Evolutionary conservation across 2,113 vertebrate genomes (phyloP).

Genomic region (Ciconia maguari): DNA sequence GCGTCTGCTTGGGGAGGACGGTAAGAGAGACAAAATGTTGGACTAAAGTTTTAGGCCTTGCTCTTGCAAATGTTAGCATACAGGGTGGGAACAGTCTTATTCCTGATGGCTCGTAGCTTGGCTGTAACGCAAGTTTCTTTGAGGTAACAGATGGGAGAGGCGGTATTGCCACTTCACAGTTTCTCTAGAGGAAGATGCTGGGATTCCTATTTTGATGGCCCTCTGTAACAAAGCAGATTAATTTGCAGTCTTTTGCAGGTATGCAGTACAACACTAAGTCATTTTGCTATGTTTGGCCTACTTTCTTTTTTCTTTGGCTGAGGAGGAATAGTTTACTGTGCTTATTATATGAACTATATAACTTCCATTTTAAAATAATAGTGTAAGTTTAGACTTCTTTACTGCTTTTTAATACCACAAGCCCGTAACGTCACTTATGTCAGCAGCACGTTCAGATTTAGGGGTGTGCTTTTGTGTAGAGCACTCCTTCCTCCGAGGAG

Average conservation of each 20-base stretch:
- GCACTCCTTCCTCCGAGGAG: not conserved
- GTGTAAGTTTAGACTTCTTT: not conserved
- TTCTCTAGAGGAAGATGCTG: not conserved
- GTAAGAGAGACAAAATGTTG: fast-evolving
- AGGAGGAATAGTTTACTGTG: not conserved
- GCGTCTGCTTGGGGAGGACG: not conserved
- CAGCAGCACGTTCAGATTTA: not conserved
- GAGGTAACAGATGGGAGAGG: not conserved
- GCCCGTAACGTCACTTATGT: not conserved
- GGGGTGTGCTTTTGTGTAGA: not conserved
- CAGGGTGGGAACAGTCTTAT: fast-evolving
- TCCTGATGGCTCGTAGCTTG: not conserved
- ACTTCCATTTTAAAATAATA: not conserved
- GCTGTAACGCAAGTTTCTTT: not conserved
- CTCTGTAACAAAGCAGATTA: not conserved
- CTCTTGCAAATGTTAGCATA: fast-evolving
- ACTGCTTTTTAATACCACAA: not conserved
- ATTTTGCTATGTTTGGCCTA: not conserved
- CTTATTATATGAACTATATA: not conserved
- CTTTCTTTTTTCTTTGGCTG: not conserved
- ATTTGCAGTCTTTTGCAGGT: not conserved
- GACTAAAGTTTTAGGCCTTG: not conserved
- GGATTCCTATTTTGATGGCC: not conserved
- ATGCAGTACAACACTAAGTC: fast-evolving
- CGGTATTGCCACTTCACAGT: fast-evolving